phyloP scores from a whole-genome alignment of 1,140 invertebrate species.

The Hestina assimilis region DNA sequence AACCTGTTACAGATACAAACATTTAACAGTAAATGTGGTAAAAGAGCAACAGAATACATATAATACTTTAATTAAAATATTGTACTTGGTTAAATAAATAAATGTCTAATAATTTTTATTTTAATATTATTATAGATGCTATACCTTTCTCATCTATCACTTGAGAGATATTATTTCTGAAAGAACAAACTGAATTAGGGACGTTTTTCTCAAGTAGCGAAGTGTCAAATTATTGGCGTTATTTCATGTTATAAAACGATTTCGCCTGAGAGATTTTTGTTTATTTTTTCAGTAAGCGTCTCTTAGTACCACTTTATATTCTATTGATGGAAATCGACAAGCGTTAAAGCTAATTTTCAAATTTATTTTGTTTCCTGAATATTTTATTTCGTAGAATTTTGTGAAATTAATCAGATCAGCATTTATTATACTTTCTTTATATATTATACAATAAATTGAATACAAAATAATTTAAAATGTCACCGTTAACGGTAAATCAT shows the following conservation, averaged over 20 bases:
- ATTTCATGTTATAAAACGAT: constrained; percentile 70
- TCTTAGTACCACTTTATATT: constrained; percentile 37
- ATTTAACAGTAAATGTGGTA: no score
- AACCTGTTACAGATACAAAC: no score
- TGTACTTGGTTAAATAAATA: no score
- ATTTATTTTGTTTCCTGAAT: constrained; percentile 3
- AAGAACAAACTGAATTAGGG: constrained; percentile 60
- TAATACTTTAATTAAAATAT: no score
- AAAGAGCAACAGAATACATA: no score
- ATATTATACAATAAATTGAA: no score
- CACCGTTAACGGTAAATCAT: no score
- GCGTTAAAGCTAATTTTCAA: constrained; percentile 23
- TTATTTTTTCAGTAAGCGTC: constrained; percentile 54
- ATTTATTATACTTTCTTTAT: no score
- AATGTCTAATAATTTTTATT: not conserved
- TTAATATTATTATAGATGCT: not conserved
- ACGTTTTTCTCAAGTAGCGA: constrained; percentile 60
- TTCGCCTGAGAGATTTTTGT: constrained; percentile 53
- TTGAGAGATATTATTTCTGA: constrained; percentile 55
- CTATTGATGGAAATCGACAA: constrained; percentile 41
- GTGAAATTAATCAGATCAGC: no score
- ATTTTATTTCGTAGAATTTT: not conserved
- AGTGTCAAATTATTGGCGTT: constrained; percentile 65
- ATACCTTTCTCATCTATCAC: constrained; percentile 30
- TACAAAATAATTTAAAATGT: no score